A percentile compares a stretch with the other conserved stretches of the same genome.
Evolutionary conservation across 1,140 invertebrate species (phyloP).

Genomic region (Drosophila littoralis): DNA sequence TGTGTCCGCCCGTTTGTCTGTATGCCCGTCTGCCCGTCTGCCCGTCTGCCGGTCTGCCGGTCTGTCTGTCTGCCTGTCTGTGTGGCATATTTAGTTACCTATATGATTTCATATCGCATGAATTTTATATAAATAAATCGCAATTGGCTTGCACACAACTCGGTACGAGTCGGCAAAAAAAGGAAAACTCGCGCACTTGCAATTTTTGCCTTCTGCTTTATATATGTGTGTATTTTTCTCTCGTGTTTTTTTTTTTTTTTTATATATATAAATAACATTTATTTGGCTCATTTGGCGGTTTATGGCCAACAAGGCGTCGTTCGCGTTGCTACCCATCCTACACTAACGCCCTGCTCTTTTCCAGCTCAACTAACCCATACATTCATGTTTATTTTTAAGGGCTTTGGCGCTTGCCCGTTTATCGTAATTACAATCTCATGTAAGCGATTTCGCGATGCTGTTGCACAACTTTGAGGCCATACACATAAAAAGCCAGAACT

Average conservation of each 20-base stretch:
- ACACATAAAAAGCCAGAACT: constrained; percentile 51
- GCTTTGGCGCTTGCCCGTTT: constrained; percentile 59
- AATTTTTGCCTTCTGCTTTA: constrained; percentile 49
- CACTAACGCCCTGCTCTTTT: neutral
- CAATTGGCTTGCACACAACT: constrained; percentile 73
- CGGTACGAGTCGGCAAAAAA: constrained; percentile 4
- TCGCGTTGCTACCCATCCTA: neutral
- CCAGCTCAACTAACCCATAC: constrained; percentile 26
- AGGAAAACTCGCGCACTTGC: constrained; percentile 45
- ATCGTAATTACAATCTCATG: constrained; percentile 82
- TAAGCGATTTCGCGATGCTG: constrained; percentile 79
- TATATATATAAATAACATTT: constrained; percentile 76
- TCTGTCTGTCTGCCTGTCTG: constrained; percentile 36
- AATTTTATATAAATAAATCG: constrained; percentile 81
- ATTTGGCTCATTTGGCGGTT: constrained; percentile 82
- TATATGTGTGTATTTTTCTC: constrained; percentile 23
- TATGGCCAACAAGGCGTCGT: constrained; percentile 62
- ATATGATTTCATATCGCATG: constrained; percentile 79
- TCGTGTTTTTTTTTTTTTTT: constrained; percentile 9
- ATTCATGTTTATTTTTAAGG: constrained; percentile 60
- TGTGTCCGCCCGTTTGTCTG: constrained; percentile 9
- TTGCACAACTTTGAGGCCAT: constrained; percentile 75
- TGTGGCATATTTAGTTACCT: constrained; percentile 78
- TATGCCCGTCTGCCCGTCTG: constrained; percentile 27
- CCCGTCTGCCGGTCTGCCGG: constrained; percentile 6